These are phyloP conservation scores for Acrocephalus scirpaceus DNA, from an alignment of 2,797 vertebrate genomes.

Conservation along the genomic window DNA sequence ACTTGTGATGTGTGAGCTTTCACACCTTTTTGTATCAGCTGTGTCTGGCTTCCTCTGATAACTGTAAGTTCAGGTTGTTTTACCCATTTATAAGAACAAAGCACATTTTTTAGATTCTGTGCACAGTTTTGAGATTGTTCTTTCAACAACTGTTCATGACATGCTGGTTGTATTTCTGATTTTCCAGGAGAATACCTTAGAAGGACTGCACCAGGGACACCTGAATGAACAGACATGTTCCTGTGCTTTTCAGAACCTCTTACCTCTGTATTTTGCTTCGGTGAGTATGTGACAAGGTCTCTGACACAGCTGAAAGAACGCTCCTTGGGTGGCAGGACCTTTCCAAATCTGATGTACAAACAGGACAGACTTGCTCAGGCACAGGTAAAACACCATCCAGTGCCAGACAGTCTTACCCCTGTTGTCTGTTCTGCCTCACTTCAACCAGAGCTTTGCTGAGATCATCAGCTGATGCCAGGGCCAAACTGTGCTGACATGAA, in stretches of 20 bases:
- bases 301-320: neutral
- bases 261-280: constrained; percentile 79
- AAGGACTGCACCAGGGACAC: constrained; percentile 82
- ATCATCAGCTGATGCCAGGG: neutral
- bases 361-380: neutral
- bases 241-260: constrained; percentile 81
- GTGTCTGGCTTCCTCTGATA: neutral
- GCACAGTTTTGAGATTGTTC: neutral
- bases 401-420: neutral
- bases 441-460: neutral
- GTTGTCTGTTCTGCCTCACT: neutral
- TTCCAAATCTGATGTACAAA: neutral
- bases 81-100: neutral
- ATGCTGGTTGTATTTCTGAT: neutral
- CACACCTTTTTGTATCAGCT: neutral
- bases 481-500: neutral
- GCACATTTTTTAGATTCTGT: neutral
- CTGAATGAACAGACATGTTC: constrained; percentile 84
- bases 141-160: neutral
- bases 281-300: constrained; percentile 78
- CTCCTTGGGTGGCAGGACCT: neutral
- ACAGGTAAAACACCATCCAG: neutral
- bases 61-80: neutral
- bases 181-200: constrained; percentile 81
- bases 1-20: neutral